Conservation (phyloP, 1,140 invertebrate species). For the Cylas formicarius region DNA sequence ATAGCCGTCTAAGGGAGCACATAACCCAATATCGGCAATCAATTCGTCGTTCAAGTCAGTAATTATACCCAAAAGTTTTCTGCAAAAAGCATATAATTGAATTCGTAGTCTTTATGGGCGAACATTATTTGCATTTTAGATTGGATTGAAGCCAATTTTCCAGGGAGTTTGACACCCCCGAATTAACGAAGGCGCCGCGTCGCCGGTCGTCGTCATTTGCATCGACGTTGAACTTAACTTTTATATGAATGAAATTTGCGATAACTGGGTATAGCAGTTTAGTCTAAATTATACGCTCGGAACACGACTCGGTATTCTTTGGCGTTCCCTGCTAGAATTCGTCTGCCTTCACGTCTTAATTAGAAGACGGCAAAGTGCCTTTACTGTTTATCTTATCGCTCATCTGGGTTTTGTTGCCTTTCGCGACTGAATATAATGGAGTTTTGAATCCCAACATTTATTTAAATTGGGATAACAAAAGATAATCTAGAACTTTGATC, state of each 20-base stretch:
- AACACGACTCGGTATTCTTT: no score
- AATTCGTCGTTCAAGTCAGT: conserved; percentile 6
- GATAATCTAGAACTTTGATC: no score
- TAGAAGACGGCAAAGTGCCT: no score
- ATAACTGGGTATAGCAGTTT: conserved; percentile 10
- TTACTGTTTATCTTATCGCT: no score
- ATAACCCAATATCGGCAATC: conserved; percentile 8
- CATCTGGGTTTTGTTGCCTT: no score
- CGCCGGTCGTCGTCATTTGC: conserved; percentile 16
- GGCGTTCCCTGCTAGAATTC: no score
- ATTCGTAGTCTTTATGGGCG: conserved; percentile 18
- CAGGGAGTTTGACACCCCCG: conserved; percentile 28
- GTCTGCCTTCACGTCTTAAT: no score
- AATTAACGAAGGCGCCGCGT: conserved; percentile 16
- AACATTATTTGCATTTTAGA: conserved; percentile 33
- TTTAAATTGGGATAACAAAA: no score
- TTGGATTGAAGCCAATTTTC: conserved; percentile 35
- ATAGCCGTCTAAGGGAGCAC: no score
- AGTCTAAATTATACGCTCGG: conserved; percentile 9
- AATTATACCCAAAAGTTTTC: conserved; percentile 11
- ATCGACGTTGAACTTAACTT: conserved; percentile 13
- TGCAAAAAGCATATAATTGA: conserved; percentile 24
- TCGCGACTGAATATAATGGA: no score
- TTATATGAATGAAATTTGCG: conserved; percentile 19
- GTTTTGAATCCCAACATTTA: no score